These are phyloP conservation scores for Xanthorhoe spadicearia DNA, from an alignment of 2,888 invertebrate species.

Conservation along the genomic window DNA sequence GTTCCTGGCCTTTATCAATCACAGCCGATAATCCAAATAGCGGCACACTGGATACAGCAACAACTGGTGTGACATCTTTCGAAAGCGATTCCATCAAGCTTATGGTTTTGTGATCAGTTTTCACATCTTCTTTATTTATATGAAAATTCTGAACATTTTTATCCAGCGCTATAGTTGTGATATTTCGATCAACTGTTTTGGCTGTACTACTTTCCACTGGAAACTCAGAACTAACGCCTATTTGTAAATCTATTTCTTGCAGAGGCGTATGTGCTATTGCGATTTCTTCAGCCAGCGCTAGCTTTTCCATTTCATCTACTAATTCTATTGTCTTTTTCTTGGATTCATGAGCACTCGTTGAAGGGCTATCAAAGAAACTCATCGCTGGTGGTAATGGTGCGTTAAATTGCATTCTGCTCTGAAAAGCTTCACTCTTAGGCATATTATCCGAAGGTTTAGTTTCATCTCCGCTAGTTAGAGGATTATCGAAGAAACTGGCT, in stretches of 20 bases:
- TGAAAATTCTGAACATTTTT: constrained; percentile 16
- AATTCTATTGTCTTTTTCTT: constrained; percentile 21
- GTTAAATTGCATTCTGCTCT: constrained; percentile 13
- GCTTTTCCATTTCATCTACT: constrained; percentile 19
- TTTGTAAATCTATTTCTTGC: constrained; percentile 18
- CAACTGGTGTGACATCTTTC: constrained; percentile 47
- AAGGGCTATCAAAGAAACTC: constrained; percentile 37
- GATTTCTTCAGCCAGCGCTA: constrained; percentile 31
- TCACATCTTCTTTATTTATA: constrained; percentile 16
- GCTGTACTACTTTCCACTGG: constrained; percentile 13
- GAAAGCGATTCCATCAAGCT: constrained; percentile 48
- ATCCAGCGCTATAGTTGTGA: constrained; percentile 8
- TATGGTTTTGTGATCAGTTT: constrained; percentile 29
- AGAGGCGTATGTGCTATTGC: constrained; percentile 20
- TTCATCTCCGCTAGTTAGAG: background rate
- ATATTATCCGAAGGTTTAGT: background rate
- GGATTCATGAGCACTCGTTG: constrained; percentile 6
- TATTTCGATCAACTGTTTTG: constrained; percentile 15
- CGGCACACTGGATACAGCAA: constrained; percentile 55
- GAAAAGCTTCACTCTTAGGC: background rate
- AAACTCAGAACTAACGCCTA: constrained; percentile 4
- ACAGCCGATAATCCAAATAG: constrained; percentile 58
- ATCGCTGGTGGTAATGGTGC: constrained; percentile 32
- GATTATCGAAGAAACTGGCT: constrained; percentile 14
- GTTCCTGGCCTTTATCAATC: constrained; percentile 50